Percentiles rank a stretch among this genome's conserved stretches.
Conservation (phyloP, 2,113 vertebrate species). For the Ptilorrhoa leucosticta region DNA sequence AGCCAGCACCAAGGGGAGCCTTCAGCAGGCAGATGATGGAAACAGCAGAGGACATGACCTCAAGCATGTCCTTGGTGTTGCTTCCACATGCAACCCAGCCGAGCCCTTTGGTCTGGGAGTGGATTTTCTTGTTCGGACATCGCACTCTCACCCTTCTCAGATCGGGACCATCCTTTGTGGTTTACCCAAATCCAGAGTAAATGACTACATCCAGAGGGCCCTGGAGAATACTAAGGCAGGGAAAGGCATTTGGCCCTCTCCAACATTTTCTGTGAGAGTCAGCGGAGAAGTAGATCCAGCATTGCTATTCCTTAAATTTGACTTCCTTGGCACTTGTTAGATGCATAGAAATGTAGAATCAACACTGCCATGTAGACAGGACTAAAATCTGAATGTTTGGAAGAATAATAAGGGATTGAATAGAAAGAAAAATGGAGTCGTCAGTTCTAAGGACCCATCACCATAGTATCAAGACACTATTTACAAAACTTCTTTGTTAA, state of each 20-base stretch:
- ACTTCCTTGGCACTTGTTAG: not conserved
- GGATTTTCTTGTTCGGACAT: not conserved
- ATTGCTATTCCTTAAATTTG: not conserved
- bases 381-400: not conserved
- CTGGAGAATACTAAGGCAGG: not conserved
- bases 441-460: not conserved
- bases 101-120: not conserved
- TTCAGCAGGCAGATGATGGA: not conserved
- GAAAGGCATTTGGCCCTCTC: not conserved
- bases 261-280: not conserved
- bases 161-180: not conserved
- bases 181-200: not conserved
- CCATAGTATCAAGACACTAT: constrained; percentile 21
- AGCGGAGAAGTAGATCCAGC: not conserved
- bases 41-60: not conserved
- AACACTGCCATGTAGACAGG: not conserved
- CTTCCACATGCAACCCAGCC: rapidly evolving
- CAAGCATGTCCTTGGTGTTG: not conserved
- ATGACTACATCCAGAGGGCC: not conserved
- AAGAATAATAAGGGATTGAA: not conserved
- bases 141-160: not conserved
- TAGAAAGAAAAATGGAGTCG: not conserved
- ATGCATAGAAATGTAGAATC: not conserved
- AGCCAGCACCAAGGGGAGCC: not conserved
- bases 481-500: constrained; percentile 38